Percentiles rank a stretch among this genome's conserved stretches.
Conservation (phyloP, 2,113 vertebrate species). For the Leiothrix lutea region DNA sequence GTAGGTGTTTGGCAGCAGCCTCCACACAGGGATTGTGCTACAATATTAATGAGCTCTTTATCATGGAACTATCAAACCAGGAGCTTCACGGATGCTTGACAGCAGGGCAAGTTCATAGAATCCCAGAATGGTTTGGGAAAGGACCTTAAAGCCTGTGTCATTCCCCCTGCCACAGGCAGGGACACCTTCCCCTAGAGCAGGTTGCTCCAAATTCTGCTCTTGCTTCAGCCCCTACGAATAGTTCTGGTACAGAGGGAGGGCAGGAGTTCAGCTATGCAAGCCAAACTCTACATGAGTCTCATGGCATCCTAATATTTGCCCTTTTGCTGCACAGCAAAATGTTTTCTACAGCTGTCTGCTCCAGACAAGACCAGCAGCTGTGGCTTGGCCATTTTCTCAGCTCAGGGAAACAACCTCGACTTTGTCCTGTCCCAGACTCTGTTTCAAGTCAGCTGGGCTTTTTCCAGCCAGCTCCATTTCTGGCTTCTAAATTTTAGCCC, state of each 20-base stretch:
- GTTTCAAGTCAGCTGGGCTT: background rate
- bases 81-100: background rate
- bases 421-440: background rate
- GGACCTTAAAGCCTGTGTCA: background rate
- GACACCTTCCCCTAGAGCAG: background rate
- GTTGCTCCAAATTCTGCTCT: background rate
- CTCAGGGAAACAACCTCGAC: background rate
- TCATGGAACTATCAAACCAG: background rate
- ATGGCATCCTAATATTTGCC: background rate
- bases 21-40: background rate
- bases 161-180: background rate
- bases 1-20: background rate
- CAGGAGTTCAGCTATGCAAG: background rate
- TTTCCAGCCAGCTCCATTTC: background rate
- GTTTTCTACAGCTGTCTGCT: slow-evolving; percentile 44
- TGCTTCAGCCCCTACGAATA: background rate
- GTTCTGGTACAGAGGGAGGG: background rate
- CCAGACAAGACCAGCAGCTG: slow-evolving; percentile 33
- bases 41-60: background rate
- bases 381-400: slow-evolving; percentile 22
- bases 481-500: background rate
- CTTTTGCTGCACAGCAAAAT: slow-evolving; percentile 17
- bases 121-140: background rate
- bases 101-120: background rate
- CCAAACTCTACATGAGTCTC: background rate